These are phyloP conservation scores for Cyprinodon tularosa DNA, from an alignment of 2,113 vertebrate species.

Conservation along the genomic window DNA sequence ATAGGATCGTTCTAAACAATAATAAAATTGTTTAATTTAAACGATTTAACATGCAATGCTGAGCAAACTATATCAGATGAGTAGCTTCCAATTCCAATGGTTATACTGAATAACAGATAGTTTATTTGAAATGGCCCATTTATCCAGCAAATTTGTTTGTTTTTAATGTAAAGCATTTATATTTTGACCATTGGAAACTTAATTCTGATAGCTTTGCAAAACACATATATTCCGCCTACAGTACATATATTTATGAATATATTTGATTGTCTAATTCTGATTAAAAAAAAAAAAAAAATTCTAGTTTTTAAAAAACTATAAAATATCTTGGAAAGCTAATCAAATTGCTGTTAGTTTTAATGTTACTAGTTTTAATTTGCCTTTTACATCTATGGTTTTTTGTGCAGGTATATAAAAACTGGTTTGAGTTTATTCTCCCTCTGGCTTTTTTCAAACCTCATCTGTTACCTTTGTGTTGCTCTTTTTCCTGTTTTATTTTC, in stretches of 20 bases:
- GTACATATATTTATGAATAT: background rate
- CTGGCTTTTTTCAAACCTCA: too few relatives aligned
- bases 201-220: background rate
- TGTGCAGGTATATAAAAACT: too few relatives aligned
- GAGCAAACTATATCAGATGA: background rate
- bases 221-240: background rate
- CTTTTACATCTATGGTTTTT: too few relatives aligned
- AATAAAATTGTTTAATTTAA: background rate
- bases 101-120: background rate
- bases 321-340: too few relatives aligned
- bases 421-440: too few relatives aligned
- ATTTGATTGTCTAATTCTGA: background rate
- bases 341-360: too few relatives aligned
- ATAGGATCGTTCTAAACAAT: too few relatives aligned
- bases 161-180: background rate
- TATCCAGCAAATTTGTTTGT: background rate
- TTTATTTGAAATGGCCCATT: background rate
- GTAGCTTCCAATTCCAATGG: background rate
- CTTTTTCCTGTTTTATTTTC: too few relatives aligned
- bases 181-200: background rate
- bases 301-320: too few relatives aligned
- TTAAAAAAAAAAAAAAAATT: too few relatives aligned
- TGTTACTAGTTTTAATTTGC: too few relatives aligned
- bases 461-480: too few relatives aligned
- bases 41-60: background rate